Percentiles rank a stretch among this genome's conserved stretches.
These are phyloP conservation scores for Hirtodrosophila confusa DNA, from an alignment of 2,888 invertebrate genomes.

Conservation along the genomic window DNA sequence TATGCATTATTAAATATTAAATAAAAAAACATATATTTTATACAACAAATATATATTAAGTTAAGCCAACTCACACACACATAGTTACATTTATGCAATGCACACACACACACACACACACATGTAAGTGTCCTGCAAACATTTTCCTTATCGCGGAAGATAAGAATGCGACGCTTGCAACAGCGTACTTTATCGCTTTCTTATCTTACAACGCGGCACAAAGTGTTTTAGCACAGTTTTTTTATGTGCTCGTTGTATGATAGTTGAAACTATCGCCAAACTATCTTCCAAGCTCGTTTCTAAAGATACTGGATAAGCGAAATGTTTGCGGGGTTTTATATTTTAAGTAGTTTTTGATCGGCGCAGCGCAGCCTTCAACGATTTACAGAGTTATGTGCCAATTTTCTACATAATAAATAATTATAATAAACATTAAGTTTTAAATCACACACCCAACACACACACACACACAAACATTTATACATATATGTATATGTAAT, in stretches of 20 bases:
- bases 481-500: slow-evolving; percentile 20
- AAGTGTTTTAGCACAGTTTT: too few species aligned
- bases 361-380: slow-evolving; percentile 73
- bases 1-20: slow-evolving; percentile 30
- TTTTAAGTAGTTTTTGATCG: slow-evolving; percentile 69
- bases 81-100: slow-evolving; percentile 25
- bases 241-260: too few species aligned
- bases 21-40: slow-evolving; percentile 39
- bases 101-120: slow-evolving; percentile 31
- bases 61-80: slow-evolving; percentile 27
- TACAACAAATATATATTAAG: slow-evolving; percentile 41
- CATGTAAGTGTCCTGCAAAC: slow-evolving; percentile 2
- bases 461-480: slow-evolving; percentile 22
- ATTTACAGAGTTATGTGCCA: slow-evolving; percentile 73
- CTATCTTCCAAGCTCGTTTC: too few species aligned
- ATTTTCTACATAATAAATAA: slow-evolving; percentile 65
- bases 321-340: slow-evolving; percentile 29
- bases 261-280: too few species aligned
- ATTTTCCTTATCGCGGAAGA: too few species aligned
- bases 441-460: slow-evolving; percentile 25
- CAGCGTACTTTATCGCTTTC: too few species aligned
- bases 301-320: too few species aligned
- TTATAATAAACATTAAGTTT: slow-evolving; percentile 46
- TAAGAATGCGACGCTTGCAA: too few species aligned
- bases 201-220: too few species aligned